Evolutionary conservation across 2,888 invertebrate species (phyloP), one percentile per base, ranked within the genome.

Genomic region (Hemicrepidius hirtus): DNA sequence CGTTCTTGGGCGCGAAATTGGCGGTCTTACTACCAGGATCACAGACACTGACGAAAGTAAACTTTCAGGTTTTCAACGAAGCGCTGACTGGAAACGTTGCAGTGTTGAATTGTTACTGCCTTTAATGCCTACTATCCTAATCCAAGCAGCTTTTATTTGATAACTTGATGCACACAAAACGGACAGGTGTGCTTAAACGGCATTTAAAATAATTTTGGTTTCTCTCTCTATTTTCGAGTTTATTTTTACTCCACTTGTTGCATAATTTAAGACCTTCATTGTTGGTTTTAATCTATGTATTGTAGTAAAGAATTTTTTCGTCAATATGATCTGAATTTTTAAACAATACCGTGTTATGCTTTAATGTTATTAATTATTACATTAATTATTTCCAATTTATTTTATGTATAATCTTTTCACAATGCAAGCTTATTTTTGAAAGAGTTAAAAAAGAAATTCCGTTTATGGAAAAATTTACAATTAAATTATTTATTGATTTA

Each of bases 1-100:
- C 41, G 44, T 41, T 55, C 78, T 81, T 83, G 78, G 82, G 83
- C 82, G 84, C 83, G 82, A 83, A 84, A 83, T 84, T 84, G 84
- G 84, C 84, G 84, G 84, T 83, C 82, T 82, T 82, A 73, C 13
- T 79, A 80, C 64, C 80, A 83, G 82, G 83, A 73, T 49, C 71
- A 44, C 81, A 83, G 68, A 50, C 79, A 68, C 5, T 10, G n/a
- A 59, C 18, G 24, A 57, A n/a, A 44, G 37, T 24, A 46, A 6
- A 4, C n/a, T 20, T 37, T 16, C 37, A 13, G 53, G 16, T 21
- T 20, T 13, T 9, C 21, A 20, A 5, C 20, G 5, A 3, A 16
- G 20, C 7, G 24, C 13, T 53, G 13, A n/a, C 24, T 28, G 9
- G 10, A 3, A 49, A 1, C 41, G n/a, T 20, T 10, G 3, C 9